Percentiles rank a stretch among this genome's conserved stretches.
phyloP scores from a whole-genome alignment of 23 tunicate genomes.

The Ascidia mentula region DNA sequence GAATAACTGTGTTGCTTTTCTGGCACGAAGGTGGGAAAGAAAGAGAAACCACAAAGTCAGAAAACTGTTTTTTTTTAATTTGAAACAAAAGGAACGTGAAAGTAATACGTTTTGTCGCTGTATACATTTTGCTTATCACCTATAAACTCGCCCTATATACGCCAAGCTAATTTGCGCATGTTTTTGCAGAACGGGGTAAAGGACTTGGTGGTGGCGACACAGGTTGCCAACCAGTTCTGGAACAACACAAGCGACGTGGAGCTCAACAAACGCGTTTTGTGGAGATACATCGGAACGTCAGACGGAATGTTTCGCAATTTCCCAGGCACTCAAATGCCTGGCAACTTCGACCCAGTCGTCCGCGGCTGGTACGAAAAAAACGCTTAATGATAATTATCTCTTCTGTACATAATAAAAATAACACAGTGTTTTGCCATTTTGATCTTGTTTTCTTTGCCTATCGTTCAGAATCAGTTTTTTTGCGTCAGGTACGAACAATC shows the following conservation, averaged over 20 bases:
- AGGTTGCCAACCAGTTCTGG: not conserved
- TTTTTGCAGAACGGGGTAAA: constrained; percentile 11
- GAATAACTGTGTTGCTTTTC: not conserved
- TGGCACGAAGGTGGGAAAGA: not conserved
- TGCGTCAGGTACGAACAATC: constrained; percentile 16
- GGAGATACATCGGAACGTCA: constrained; percentile 16
- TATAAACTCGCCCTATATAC: too few species aligned
- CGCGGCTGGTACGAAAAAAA: not conserved
- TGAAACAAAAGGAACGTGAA: too few species aligned
- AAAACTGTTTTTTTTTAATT: too few species aligned
- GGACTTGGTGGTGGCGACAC: constrained; percentile 13
- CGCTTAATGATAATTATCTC: not conserved
- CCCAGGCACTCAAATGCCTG: constrained; percentile 13
- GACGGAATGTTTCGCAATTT: constrained; percentile 12
- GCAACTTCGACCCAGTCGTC: not conserved
- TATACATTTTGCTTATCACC: too few species aligned
- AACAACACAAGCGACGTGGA: not conserved
- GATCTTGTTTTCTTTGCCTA: too few species aligned
- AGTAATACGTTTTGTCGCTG: too few species aligned
- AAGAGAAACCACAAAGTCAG: not conserved
- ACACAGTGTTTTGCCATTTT: too few species aligned
- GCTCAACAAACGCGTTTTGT: not conserved
- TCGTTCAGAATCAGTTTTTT: too few species aligned
- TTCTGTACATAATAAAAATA: too few species aligned
- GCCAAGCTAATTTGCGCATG: too few species aligned